Evolutionary conservation across 92 coral and sea anemone species (phyloP).

Genomic region (Pocillopora grandis): DNA sequence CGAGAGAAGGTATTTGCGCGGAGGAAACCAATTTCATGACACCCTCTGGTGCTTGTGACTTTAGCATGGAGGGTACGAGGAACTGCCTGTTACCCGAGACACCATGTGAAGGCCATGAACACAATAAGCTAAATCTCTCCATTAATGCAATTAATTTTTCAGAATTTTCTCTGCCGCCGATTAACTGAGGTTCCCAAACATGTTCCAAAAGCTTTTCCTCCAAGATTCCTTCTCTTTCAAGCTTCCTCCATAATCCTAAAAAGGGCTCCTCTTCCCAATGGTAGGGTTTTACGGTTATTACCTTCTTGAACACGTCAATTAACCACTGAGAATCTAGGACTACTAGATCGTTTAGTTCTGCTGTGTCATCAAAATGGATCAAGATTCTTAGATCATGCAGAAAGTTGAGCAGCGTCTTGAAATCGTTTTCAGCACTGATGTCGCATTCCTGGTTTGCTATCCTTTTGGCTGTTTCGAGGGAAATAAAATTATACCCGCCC

Average conservation of each 20-base stretch:
- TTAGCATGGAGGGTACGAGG: constrained; percentile 59
- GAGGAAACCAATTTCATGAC: not conserved
- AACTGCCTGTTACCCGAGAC: not conserved
- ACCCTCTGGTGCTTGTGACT: constrained; percentile 4
- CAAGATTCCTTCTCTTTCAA: constrained; percentile 46
- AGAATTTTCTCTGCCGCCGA: constrained; percentile 1
- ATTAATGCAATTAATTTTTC: constrained; percentile 29
- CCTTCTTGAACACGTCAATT: constrained; percentile 50
- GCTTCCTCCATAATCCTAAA: constrained; percentile 34
- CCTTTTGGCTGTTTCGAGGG: constrained; percentile 14
- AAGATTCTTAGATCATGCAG: constrained; percentile 57
- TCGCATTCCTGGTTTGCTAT: constrained; percentile 24
- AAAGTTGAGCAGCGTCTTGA: constrained; percentile 44
- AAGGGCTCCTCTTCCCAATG: not conserved
- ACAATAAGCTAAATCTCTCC: constrained; percentile 53
- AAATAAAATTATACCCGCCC: constrained; percentile 10
- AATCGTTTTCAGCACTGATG: constrained; percentile 5
- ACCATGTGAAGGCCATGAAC: constrained; percentile 9
- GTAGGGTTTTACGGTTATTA: constrained; percentile 59
- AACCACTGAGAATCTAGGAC: constrained; percentile 69
- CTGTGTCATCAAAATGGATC: constrained; percentile 51
- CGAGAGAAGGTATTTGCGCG: constrained; percentile 22
- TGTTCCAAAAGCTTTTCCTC: constrained; percentile 24
- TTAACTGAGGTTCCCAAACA: constrained; percentile 25
- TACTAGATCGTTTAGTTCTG: constrained; percentile 19